A percentile compares a stretch with the other conserved stretches of the same genome.
Conservation (phyloP, 2,888 invertebrate species). For the Trissoscelio sp. region DNA sequence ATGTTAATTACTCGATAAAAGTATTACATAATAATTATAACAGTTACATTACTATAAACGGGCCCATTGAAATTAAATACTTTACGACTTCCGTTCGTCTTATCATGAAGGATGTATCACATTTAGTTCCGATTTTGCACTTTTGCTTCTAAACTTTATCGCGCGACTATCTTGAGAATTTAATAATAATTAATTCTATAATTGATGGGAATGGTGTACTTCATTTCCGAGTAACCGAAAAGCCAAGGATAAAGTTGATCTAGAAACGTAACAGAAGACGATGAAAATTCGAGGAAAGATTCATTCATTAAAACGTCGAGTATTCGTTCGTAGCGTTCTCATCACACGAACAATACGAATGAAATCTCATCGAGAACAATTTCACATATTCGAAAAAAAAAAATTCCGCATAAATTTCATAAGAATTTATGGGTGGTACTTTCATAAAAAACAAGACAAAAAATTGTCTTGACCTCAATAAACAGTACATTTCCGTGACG, state of each 20-base stretch:
- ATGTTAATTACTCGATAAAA: too few species aligned
- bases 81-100: conserved; percentile 46
- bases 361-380: conserved; percentile 21
- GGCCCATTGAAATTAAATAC: conserved; percentile 42
- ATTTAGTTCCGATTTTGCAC: conserved; percentile 57
- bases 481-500: conserved; percentile 35
- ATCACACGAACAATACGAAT: conserved; percentile 30
- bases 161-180: conserved; percentile 6
- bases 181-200: conserved; percentile 17
- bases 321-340: conserved; percentile 7
- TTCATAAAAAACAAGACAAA: not conserved
- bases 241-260: conserved; percentile 6
- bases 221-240: conserved; percentile 13
- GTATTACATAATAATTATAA: conserved; percentile 35
- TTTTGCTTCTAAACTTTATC: conserved; percentile 34
- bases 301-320: conserved; percentile 39
- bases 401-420: not conserved
- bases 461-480: conserved; percentile 28
- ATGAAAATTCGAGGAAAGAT: conserved; percentile 9
- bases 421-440: too few species aligned
- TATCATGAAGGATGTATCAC: conserved; percentile 56
- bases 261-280: conserved; percentile 16
- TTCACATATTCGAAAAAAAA: not conserved
- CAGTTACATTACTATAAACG: conserved; percentile 23
- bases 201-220: conserved; percentile 18